Conservation (phyloP, 2,113 vertebrate genomes). For the Hippolais icterina region DNA sequence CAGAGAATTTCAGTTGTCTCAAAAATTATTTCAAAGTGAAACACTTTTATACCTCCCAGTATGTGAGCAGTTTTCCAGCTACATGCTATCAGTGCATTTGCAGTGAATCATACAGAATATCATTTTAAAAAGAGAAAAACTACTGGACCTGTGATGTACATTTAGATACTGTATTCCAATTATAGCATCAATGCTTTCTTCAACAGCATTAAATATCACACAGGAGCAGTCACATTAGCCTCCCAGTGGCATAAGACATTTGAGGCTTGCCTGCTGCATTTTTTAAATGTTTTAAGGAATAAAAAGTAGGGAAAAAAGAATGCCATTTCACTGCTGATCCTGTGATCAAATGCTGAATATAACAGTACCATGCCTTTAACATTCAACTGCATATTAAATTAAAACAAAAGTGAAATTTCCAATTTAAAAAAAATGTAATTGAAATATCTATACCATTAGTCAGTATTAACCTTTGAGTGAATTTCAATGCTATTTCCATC, state of each 20-base stretch:
- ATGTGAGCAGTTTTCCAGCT: conserved; percentile 57
- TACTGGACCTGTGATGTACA: conserved; percentile 5
- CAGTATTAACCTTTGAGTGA: neutral
- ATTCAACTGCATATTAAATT: neutral
- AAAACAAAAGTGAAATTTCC: neutral
- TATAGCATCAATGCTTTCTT: neutral
- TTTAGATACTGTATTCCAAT: conserved; percentile 1
- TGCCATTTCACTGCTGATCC: neutral
- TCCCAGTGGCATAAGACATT: conserved; percentile 2
- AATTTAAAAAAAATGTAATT: neutral
- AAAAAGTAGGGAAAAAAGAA: neutral
- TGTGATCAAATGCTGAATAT: neutral
- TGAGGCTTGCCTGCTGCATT: neutral
- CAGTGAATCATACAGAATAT: conserved; percentile 54
- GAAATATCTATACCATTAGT: neutral
- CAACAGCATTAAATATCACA: conserved; percentile 5
- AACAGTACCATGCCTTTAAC: neutral
- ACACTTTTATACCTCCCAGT: neutral
- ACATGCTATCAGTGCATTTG: conserved; percentile 28
- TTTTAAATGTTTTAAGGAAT: neutral
- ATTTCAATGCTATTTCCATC: neutral
- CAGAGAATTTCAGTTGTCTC: neutral
- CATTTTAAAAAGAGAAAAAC: conserved; percentile 27
- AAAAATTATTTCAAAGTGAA: conserved; percentile 21
- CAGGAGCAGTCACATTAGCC: conserved; percentile 4